phyloP scores from a whole-genome alignment of 2,113 vertebrate species.

The Mellivora capensis region DNA sequence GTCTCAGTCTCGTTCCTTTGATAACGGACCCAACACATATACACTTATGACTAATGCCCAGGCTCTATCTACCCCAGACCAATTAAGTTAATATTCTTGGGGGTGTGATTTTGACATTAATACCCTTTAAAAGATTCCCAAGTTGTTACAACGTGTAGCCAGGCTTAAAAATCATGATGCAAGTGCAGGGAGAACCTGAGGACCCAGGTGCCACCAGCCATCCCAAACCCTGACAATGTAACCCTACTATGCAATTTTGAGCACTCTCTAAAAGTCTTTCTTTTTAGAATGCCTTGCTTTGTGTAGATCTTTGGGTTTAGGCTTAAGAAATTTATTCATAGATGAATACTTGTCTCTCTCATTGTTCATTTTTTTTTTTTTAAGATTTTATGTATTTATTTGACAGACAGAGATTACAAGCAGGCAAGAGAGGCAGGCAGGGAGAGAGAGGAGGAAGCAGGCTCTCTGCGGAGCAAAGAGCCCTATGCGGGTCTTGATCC shows the following conservation, averaged over 20 bases:
- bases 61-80: neutral
- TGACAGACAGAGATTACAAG: too few relatives aligned
- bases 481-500: too few relatives aligned
- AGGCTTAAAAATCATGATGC: neutral
- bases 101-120: neutral
- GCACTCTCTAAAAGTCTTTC: neutral
- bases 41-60: neutral
- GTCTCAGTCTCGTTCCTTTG: too few relatives aligned
- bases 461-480: too few relatives aligned
- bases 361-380: neutral
- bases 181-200: neutral
- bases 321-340: neutral
- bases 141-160: neutral
- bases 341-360: neutral
- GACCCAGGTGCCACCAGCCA: accelerated
- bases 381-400: too few relatives aligned
- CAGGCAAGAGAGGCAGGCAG: too few relatives aligned
- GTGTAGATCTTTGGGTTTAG: neutral
- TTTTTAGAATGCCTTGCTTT: neutral
- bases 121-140: neutral
- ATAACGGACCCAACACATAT: too few relatives aligned
- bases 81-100: neutral
- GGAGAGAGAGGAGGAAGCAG: too few relatives aligned
- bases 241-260: neutral
- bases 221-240: neutral